Base-by-base conservation (phyloP, 2,888 invertebrate genomes). In the Mythimna loreyi region DNA sequence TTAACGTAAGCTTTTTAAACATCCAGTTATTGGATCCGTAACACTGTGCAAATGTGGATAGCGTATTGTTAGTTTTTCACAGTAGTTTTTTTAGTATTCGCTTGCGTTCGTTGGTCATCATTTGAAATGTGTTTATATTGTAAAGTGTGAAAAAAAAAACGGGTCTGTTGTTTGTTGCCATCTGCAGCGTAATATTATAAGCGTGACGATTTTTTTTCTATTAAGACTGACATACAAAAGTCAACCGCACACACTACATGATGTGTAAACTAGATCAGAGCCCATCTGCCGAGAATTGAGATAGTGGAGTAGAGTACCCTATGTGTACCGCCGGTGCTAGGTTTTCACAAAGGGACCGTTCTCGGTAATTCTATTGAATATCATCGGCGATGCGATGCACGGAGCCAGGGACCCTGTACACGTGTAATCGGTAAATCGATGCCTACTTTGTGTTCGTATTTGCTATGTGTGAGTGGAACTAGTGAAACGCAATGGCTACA, bases 371-470 rank as follows among this genome's bases (percentile, higher is more conserved):
- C 81, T 67, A 81, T 81, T 84, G 61, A 81, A 83, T 78, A 81
- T 81, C 75, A 77, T 72, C 62, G 73, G 49, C 66, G 80, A 81
- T 71, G 76, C 80, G 77, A 66, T 77, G 82, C 78, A 77, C 72
- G 75, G 58, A 77, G 47, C 73, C 28, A 36, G 25, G 67, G 67
- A 67, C 74, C 64, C 68, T 50, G 74, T 71, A 78, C 79, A 82
- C 82, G 69, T 78, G 79, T 82, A 84, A 84, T 86, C 83, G 78
- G 82, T 83, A 84, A 86, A 85, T 86, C 80, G 85, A 85, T 80
- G 81, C 78, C 62, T 77, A 72, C 80, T 83, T 81, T 85, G 80
- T 82, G 72, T 78, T 78, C 67, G 69, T 61, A 58, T 83, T 81
- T 64, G 60, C 78, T 82, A 59, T 82, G 80, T 80, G 65, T 74